Evolutionary conservation across 1,140 invertebrate species (phyloP), one percentile per base, ranked within the genome.

Genomic region (Ceratosolen solmsi): DNA sequence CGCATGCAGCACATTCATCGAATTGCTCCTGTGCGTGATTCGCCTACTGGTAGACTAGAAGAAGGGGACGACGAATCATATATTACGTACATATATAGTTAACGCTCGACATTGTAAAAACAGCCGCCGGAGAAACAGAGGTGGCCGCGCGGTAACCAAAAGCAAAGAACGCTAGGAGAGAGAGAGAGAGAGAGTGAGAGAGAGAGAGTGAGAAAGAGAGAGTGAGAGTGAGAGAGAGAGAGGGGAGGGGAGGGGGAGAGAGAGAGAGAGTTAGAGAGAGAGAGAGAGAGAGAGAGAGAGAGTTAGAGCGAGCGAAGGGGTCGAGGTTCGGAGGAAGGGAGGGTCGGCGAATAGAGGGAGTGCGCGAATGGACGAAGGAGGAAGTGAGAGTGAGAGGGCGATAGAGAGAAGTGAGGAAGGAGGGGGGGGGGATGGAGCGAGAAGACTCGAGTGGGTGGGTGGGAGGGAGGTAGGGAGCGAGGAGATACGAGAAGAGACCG

Each of bases 21-120:
- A 70, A 49, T 72, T 20, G 41, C 46, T 72, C 49, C 41, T 49
- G 33, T 49, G 38, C 70, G 70, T 49, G 70, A 72, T 72, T 72
- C 25, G 70, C 46, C 70, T 46, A 72, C n/a, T 15, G 25, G 4
- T 1, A 70, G 38, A 70, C 1, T 11, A 41, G 38, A 33, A 41
- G 36, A n/a, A 70, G 65, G 65, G 65, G 25, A 70, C 33, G 54
- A 22, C 51, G 70, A 51, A 72, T 72, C 27, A 20, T 17, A 51
- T n/a, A 22, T 49, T 13, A 46, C 38, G 41, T 41, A 72, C 49
- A 30, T 11, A 49, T 27, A 72, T 25, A 72, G 22, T 41, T 51
- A 72, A 65, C 5, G 11, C n/a, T n/a, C 65, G 65, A 51, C 41
- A 68, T 68, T 68, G 70, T 49, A 72, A 49, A 72, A 72, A 41